Evolutionary conservation across 1,140 invertebrate species (phyloP).

Genomic region (Drosophila obscura): DNA sequence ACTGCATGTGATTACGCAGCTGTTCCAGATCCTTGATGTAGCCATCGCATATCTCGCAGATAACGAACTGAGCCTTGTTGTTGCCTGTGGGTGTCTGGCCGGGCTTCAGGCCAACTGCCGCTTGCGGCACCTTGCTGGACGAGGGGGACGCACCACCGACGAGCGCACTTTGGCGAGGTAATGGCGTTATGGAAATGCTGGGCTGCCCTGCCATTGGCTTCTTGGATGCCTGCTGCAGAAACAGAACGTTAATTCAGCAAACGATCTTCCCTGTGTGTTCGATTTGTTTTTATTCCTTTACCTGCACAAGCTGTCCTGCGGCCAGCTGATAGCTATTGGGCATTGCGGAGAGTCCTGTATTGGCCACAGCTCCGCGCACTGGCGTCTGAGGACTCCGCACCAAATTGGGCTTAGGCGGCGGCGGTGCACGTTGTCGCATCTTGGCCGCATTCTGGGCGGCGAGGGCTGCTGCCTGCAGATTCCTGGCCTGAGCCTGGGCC

Average conservation of each 20-base stretch:
- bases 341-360: slow-evolving; percentile 55
- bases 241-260: background rate
- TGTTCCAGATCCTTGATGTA: slow-evolving; percentile 97
- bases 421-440: slow-evolving; percentile 70
- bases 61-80: slow-evolving; percentile 93
- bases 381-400: slow-evolving; percentile 63
- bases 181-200: slow-evolving; percentile 95
- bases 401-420: slow-evolving; percentile 57
- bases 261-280: background rate
- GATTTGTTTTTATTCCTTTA: slow-evolving; percentile 7
- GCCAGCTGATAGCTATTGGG: slow-evolving; percentile 81
- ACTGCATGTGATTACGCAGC: slow-evolving; percentile 96
- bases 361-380: slow-evolving; percentile 50
- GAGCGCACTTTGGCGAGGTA: slow-evolving; percentile 88
- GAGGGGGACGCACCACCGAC: slow-evolving; percentile 66
- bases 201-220: slow-evolving; percentile 87
- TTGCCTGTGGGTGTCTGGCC: slow-evolving; percentile 82
- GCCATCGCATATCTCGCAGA: slow-evolving; percentile 97
- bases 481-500: slow-evolving; percentile 71
- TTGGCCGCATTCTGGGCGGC: slow-evolving; percentile 81
- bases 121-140: slow-evolving; percentile 84
- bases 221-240: slow-evolving; percentile 76
- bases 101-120: slow-evolving; percentile 84
- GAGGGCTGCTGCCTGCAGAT: slow-evolving; percentile 75
- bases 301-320: slow-evolving; percentile 78